A percentile compares a stretch with the other conserved stretches of the same genome.
phyloP scores from a whole-genome alignment of 2,888 invertebrate species.

The Nomada goodeniana region DNA sequence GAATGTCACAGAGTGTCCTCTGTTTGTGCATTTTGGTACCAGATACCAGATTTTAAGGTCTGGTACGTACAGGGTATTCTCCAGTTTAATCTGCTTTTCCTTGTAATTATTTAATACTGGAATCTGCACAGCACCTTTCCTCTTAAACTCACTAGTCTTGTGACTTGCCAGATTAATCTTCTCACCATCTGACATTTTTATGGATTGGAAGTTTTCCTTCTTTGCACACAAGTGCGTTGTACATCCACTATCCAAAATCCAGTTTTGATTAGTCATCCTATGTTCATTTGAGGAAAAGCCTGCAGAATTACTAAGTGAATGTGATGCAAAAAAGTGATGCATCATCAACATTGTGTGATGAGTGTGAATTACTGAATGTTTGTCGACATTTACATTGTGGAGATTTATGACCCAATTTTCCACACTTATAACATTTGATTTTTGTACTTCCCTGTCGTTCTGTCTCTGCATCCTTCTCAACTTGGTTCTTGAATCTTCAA shows the following conservation, averaged over 20 bases:
- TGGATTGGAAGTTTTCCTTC: too few species aligned
- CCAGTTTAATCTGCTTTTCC: background rate
- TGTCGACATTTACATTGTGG: background rate
- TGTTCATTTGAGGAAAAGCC: background rate
- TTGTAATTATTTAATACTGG: background rate
- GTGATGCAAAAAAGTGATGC: background rate
- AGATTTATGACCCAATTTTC: background rate
- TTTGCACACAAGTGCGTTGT: too few species aligned
- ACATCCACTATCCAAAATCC: too few species aligned
- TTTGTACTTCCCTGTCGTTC: too few species aligned
- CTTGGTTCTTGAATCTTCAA: too few species aligned
- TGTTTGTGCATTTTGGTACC: background rate
- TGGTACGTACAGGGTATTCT: background rate
- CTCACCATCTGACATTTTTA: background rate
- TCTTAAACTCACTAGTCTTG: background rate
- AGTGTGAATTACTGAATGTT: background rate
- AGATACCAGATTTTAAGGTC: background rate
- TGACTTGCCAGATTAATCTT: background rate
- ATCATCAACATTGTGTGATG: background rate
- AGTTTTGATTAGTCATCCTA: too few species aligned
- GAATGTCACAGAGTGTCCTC: background rate
- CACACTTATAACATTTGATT: too few species aligned
- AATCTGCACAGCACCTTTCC: background rate
- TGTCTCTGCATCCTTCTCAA: too few species aligned
- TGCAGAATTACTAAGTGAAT: background rate